Evolutionary conservation across 2,113 vertebrate genomes (phyloP).

Genomic region (Protobothrops flavoviridis): DNA sequence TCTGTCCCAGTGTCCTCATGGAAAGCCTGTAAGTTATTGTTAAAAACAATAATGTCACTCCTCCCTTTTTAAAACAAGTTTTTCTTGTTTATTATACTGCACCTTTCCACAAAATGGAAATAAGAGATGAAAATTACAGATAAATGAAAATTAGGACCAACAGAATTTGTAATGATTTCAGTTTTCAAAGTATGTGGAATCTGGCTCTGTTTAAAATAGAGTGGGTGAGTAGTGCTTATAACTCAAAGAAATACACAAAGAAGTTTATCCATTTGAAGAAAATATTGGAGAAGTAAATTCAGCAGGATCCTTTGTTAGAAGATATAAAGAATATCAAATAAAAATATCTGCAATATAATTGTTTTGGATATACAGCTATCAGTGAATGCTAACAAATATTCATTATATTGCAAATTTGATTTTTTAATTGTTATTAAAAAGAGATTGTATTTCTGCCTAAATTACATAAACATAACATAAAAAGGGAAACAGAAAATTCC

Average conservation of each 20-base stretch:
- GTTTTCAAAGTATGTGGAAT: background rate
- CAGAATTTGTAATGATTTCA: background rate
- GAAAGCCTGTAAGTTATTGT: background rate
- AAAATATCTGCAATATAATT: background rate
- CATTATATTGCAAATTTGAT: background rate
- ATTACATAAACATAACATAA: background rate
- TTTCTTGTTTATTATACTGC: background rate
- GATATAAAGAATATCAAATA: background rate
- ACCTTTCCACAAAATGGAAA: background rate
- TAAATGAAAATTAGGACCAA: background rate
- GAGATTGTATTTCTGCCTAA: background rate
- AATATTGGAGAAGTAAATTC: background rate
- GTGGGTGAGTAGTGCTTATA: background rate
- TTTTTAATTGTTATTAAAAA: background rate
- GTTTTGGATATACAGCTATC: background rate
- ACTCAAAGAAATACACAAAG: background rate
- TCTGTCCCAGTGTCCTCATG: background rate
- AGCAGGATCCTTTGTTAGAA: background rate
- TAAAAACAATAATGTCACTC: background rate
- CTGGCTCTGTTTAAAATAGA: background rate
- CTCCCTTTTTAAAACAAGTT: background rate
- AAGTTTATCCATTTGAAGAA: background rate
- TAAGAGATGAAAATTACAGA: background rate
- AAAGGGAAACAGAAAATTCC: background rate
- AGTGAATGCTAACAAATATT: background rate